Conservation (phyloP, 1,140 invertebrate genomes). For the Drosophila tristis region DNA sequence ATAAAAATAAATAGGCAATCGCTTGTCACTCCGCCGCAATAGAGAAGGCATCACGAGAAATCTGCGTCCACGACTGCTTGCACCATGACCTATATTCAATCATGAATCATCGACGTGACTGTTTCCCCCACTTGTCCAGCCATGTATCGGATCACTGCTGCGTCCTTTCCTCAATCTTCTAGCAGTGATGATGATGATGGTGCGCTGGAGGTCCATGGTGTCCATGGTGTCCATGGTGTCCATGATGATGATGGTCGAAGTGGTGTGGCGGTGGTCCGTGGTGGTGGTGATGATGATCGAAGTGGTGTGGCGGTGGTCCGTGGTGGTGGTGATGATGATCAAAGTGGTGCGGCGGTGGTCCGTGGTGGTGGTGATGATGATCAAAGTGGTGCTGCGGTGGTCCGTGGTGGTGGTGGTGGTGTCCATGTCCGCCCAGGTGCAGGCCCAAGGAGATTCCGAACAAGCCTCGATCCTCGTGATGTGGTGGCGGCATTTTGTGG, state of each 20-base stretch:
- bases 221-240: slow-evolving; percentile 47
- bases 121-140: slow-evolving; percentile 14
- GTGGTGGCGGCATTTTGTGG: slow-evolving; percentile 59
- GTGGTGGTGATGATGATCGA: slow-evolving; percentile 47
- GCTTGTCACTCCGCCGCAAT: slow-evolving; percentile 1
- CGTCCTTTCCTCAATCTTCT: background rate
- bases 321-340: slow-evolving; percentile 33
- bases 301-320: slow-evolving; percentile 32
- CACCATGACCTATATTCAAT: background rate
- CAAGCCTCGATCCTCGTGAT: slow-evolving; percentile 50
- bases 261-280: slow-evolving; percentile 42
- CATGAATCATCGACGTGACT: background rate
- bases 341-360: slow-evolving; percentile 3
- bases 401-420: slow-evolving; percentile 47
- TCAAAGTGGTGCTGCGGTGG: slow-evolving; percentile 23
- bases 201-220: slow-evolving; percentile 49
- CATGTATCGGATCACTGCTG: slow-evolving; percentile 10
- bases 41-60: no score
- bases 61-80: no score
- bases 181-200: slow-evolving; percentile 58
- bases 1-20: slow-evolving; percentile 25
- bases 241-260: slow-evolving; percentile 25
- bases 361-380: slow-evolving; percentile 45
- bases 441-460: slow-evolving; percentile 67
- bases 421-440: slow-evolving; percentile 44